These are phyloP conservation scores for Halichoeres trimaculatus DNA, from an alignment of 2,113 vertebrate genomes.

Conservation along the genomic window DNA sequence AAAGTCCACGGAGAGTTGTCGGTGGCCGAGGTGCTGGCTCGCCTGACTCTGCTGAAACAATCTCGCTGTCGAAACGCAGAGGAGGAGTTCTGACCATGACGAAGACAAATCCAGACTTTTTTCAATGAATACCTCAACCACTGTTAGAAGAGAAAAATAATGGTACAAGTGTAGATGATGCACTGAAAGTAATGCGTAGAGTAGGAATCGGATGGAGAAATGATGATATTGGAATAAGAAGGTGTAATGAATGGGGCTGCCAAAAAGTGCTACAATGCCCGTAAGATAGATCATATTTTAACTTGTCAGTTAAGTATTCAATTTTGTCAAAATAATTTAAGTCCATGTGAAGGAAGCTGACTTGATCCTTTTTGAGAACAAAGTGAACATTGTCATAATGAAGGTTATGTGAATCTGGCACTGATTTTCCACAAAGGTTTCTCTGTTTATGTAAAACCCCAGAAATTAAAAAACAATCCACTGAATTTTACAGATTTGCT, in stretches of 20 bases:
- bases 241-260: background rate
- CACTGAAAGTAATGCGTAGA: slow-evolving; percentile 4
- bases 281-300: background rate
- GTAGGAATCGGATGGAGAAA: background rate
- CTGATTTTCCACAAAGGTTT: slow-evolving; percentile 16
- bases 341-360: slow-evolving; percentile 6
- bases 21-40: slow-evolving; percentile 85
- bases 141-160: slow-evolving; percentile 5
- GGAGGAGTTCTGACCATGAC: slow-evolving; percentile 87
- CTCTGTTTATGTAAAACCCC: background rate
- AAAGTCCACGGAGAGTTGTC: slow-evolving; percentile 91
- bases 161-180: background rate
- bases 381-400: background rate
- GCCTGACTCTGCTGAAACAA: slow-evolving; percentile 86
- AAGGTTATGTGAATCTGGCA: slow-evolving; percentile 35
- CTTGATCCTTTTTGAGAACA: background rate
- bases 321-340: background rate
- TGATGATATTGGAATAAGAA: slow-evolving; percentile 1
- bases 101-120: background rate
- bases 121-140: slow-evolving; percentile 7
- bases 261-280: background rate
- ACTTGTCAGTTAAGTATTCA: background rate
- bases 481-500: background rate
- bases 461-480: slow-evolving; percentile 27
- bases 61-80: slow-evolving; percentile 85